A percentile compares a stretch with the other conserved stretches of the same genome.
Evolutionary conservation across 2,797 vertebrate genomes (phyloP).

Genomic region (Aselliscus stoliczkanus): DNA sequence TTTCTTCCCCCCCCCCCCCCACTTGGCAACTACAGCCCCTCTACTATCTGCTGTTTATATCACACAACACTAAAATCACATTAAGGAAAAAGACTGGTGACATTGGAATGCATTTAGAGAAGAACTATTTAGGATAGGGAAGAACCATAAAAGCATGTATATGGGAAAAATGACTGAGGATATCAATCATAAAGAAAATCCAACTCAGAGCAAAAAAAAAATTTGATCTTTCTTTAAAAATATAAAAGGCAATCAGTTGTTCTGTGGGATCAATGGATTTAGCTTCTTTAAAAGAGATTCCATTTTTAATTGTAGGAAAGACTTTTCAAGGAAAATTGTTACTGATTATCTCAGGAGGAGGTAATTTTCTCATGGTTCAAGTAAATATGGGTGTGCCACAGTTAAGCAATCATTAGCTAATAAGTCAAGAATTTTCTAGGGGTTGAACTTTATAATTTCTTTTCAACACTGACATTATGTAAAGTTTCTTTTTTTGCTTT

Average conservation of each 20-base stretch:
- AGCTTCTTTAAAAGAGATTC: not conserved
- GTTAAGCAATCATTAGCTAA: not conserved
- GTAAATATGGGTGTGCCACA: not conserved
- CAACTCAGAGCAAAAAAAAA: not conserved
- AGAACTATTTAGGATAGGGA: not conserved
- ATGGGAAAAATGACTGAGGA: not conserved
- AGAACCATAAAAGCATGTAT: not conserved
- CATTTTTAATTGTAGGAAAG: not conserved
- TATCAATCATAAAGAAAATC: not conserved
- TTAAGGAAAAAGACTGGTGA: not conserved
- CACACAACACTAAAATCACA: not conserved
- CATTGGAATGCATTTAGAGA: not conserved
- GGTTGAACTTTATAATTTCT: not conserved
- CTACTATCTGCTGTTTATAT: not conserved
- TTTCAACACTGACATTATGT: not conserved
- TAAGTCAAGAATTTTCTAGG: constrained; percentile 4
- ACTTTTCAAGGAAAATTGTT: not conserved
- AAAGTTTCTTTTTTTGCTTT: not conserved
- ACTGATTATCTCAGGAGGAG: not conserved
- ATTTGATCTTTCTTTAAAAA: not conserved
- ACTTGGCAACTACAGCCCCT: not conserved
- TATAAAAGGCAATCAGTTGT: not conserved
- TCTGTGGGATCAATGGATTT: not conserved
- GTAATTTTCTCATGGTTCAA: not conserved
- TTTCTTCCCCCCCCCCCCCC: not conserved